phyloP scores from a whole-genome alignment of 1,140 invertebrate genomes.

The Drosophila mauritiana region DNA sequence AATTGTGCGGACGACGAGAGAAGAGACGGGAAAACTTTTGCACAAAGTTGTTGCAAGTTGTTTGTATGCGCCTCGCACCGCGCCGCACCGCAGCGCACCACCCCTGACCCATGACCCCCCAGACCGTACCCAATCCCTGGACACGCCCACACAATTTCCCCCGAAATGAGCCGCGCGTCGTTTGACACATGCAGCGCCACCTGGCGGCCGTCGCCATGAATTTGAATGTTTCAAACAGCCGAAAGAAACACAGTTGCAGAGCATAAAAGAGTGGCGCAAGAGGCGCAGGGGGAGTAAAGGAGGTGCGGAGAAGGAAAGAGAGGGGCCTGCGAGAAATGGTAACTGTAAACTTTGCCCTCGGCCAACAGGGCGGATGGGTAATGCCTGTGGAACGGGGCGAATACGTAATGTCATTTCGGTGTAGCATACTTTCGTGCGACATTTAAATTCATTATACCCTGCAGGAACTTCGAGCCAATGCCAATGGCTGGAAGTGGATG shows the following conservation, averaged over 20 bases:
- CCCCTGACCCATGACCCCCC: not conserved
- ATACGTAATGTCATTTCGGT: conserved; percentile 71
- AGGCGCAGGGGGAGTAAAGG: not conserved
- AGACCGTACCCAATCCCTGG: not conserved
- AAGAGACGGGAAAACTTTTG: conserved; percentile 52
- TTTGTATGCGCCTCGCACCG: conserved; percentile 42
- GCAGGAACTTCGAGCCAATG: conserved; percentile 13
- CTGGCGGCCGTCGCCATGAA: conserved; percentile 70
- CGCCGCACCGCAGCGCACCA: not conserved
- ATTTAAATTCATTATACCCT: conserved; percentile 65
- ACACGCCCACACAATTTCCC: conserved; percentile 41
- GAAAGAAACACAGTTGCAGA: conserved; percentile 16
- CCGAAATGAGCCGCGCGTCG: conserved; percentile 64
- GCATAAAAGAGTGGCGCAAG: conserved; percentile 2
- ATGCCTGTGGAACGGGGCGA: conserved; percentile 32
- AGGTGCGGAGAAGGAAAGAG: not conserved
- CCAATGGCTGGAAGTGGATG: not conserved
- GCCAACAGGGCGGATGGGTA: conserved; percentile 22
- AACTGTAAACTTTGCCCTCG: conserved; percentile 62
- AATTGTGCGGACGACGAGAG: conserved; percentile 54
- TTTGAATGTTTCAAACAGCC: conserved; percentile 55
- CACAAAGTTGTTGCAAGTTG: conserved; percentile 74
- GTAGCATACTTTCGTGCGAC: conserved; percentile 65
- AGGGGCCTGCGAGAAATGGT: conserved; percentile 22
- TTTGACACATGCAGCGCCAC: conserved; percentile 76